Evolutionary conservation across 2,888 invertebrate species (phyloP).

Genomic region (Gibbula magus): DNA sequence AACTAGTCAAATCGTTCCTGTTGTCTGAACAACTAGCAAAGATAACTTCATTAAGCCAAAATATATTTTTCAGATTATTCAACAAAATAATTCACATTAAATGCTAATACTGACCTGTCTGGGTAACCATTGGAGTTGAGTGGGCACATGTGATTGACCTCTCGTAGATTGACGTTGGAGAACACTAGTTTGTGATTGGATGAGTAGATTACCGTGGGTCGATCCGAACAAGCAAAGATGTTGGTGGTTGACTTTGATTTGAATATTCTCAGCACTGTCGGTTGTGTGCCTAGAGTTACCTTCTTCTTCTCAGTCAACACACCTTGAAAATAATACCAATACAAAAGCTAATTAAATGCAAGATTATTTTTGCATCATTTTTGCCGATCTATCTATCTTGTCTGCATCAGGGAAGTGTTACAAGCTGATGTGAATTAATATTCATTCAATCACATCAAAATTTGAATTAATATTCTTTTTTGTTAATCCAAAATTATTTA

Average conservation of each 20-base stretch:
- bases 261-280: slow-evolving; percentile 93
- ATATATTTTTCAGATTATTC: too few relatives aligned
- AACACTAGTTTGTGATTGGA: slow-evolving; percentile 99
- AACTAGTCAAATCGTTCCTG: too few relatives aligned
- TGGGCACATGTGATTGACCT: slow-evolving; percentile 96
- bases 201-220: slow-evolving; percentile 98
- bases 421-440: too few relatives aligned
- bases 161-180: slow-evolving; percentile 89
- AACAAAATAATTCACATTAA: too few relatives aligned
- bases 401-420: too few relatives aligned
- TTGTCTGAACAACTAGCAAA: too few relatives aligned
- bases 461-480: too few relatives aligned
- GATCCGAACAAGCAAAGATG: slow-evolving; percentile 98
- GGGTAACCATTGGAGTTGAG: slow-evolving; percentile 96
- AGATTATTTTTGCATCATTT: not conserved
- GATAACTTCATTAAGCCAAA: too few relatives aligned
- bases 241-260: slow-evolving; percentile 84
- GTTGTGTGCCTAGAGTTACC: slow-evolving; percentile 97
- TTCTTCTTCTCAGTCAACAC: slow-evolving; percentile 91
- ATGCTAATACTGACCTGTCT: slow-evolving; percentile 81
- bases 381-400: too few relatives aligned
- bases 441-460: too few relatives aligned
- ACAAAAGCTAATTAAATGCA: not conserved
- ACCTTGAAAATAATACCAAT: slow-evolving; percentile 77
- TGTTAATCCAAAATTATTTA: too few relatives aligned